phyloP scores from a whole-genome alignment of 2,888 invertebrate species.

The Catocala fraxini region DNA sequence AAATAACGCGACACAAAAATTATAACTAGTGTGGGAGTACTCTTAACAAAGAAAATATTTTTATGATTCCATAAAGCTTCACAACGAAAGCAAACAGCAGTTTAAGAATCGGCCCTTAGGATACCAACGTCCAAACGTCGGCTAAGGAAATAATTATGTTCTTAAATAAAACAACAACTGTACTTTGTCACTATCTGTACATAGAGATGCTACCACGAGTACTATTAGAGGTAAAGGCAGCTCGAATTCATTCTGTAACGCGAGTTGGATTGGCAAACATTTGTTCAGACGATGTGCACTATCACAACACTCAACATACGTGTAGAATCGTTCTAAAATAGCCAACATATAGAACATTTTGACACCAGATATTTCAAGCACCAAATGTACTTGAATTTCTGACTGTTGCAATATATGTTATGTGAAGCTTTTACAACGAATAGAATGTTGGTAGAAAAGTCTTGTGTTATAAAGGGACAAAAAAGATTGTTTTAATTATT shows the following conservation, averaged over 20 bases:
- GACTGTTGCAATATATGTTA: neutral
- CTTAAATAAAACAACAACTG: neutral
- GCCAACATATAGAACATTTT: constrained; percentile 1
- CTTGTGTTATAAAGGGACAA: no score
- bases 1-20: no score
- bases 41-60: no score
- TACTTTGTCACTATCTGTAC: neutral
- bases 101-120: no score
- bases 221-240: constrained; percentile 10
- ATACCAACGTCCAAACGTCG: no score
- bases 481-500: no score
- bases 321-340: constrained; percentile 4
- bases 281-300: constrained; percentile 17
- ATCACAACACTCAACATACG: constrained; percentile 9
- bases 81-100: no score
- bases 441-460: no score
- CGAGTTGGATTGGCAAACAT: constrained; percentile 18
- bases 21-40: no score
- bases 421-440: neutral
- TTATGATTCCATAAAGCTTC: no score
- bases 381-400: neutral
- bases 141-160: no score
- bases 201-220: neutral
- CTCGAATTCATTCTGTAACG: constrained; percentile 9
- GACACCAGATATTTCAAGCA: neutral